phyloP scores from a whole-genome alignment of 1,140 invertebrate genomes.

The Rhopalosiphum maidis region DNA sequence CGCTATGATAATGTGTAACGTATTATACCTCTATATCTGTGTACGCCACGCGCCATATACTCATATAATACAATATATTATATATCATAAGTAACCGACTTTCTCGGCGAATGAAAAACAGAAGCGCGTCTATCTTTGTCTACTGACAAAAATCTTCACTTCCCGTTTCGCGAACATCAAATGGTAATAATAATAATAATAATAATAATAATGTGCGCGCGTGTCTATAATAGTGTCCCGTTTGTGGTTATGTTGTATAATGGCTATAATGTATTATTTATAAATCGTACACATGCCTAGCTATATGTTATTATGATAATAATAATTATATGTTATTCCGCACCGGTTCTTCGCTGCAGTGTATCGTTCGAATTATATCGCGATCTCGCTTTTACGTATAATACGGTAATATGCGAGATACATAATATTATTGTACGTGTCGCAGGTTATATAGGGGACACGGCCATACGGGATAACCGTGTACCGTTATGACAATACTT shows the following conservation, averaged over 20 bases:
- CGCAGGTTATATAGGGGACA: too few species aligned
- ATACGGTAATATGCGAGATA: neutral
- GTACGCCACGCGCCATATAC: neutral
- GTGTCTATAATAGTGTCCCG: neutral
- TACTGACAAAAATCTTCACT: neutral
- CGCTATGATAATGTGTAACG: neutral
- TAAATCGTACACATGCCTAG: neutral
- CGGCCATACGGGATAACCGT: too few species aligned
- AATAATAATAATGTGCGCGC: neutral
- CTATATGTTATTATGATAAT: neutral
- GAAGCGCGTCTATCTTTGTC: neutral
- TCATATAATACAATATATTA: neutral
- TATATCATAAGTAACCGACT: neutral
- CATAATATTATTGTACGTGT: too few species aligned
- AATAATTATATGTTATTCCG: conserved; percentile 3
- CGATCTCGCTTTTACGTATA: neutral
- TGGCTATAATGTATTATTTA: neutral
- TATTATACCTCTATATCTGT: neutral
- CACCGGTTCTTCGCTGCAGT: neutral
- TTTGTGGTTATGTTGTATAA: neutral
- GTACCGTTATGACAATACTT: neutral
- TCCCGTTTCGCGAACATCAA: neutral
- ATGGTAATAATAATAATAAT: neutral
- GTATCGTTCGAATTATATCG: neutral
- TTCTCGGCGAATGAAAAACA: neutral